A percentile compares a stretch with the other conserved stretches of the same genome.
These are phyloP conservation scores for Pteruthius melanotis DNA, from an alignment of 2,113 vertebrate genomes.

Conservation along the genomic window DNA sequence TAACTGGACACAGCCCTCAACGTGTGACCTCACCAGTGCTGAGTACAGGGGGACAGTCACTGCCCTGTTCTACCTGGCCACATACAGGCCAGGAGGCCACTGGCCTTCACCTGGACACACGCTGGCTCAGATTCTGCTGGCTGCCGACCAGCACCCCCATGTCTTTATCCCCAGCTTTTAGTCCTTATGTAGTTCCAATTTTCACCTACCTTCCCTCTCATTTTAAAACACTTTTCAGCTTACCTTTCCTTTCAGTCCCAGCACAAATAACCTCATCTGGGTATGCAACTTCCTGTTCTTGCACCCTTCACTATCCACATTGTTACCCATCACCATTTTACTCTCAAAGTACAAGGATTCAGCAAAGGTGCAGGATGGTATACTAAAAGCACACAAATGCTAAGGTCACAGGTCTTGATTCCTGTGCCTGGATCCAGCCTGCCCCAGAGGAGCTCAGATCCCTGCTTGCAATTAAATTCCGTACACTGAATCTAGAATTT, in stretches of 20 bases:
- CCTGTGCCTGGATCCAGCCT: neutral
- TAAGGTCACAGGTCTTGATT: neutral
- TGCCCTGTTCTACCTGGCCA: neutral
- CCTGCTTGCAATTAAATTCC: neutral
- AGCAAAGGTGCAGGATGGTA: neutral
- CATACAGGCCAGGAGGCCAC: neutral
- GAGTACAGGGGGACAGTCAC: neutral
- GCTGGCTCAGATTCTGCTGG: fast-evolving
- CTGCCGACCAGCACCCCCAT: fast-evolving
- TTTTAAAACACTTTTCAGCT: neutral
- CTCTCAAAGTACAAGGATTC: neutral
- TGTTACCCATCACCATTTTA: neutral
- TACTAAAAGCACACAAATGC: neutral
- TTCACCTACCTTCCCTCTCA: neutral
- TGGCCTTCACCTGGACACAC: neutral
- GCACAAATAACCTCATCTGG: neutral
- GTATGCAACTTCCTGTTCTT: neutral
- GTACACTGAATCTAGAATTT: neutral
- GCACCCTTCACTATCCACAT: neutral
- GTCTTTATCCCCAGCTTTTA: neutral
- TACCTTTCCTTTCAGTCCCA: neutral
- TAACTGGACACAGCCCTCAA: neutral
- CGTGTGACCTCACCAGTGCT: neutral
- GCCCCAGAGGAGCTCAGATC: neutral
- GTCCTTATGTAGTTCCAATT: neutral